Evolutionary conservation across 1,140 invertebrate species (phyloP).

Genomic region (Drosophila azteca): DNA sequence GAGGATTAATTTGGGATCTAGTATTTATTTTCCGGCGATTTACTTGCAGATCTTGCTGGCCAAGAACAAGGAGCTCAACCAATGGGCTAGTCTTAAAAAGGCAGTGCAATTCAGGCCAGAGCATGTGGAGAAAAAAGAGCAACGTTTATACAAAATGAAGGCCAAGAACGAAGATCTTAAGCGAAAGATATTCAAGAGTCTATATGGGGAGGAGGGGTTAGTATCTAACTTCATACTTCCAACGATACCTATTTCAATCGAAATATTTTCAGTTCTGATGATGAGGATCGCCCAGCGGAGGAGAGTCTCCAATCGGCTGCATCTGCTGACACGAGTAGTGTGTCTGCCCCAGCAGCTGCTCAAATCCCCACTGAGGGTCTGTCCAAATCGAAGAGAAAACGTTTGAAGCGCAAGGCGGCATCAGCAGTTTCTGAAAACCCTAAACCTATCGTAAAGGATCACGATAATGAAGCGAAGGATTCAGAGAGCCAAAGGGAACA

Average conservation of each 20-base stretch:
- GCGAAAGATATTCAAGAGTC: conserved; percentile 92
- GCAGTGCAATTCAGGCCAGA: conserved; percentile 91
- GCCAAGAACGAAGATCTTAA: conserved; percentile 90
- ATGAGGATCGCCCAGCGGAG: conserved; percentile 53
- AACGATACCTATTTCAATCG: background rate
- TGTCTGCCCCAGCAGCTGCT: background rate
- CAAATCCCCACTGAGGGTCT: conserved; percentile 30
- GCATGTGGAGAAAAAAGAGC: conserved; percentile 92
- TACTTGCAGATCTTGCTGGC: conserved; percentile 88
- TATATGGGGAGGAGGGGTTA: conserved; percentile 86
- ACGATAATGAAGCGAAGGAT: background rate
- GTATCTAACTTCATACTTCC: background rate
- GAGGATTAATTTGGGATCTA: background rate
- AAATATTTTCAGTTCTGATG: conserved; percentile 77
- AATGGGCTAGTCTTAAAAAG: conserved; percentile 97
- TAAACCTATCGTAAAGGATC: background rate
- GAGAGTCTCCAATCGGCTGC: conserved; percentile 1
- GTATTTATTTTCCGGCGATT: too few species aligned
- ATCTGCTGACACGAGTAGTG: conserved; percentile 2
- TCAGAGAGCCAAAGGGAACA: background rate
- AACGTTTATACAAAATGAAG: conserved; percentile 90
- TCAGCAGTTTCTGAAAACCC: conserved; percentile 22
- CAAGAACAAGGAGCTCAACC: conserved; percentile 96
- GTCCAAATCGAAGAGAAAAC: conserved; percentile 67
- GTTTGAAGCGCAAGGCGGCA: conserved; percentile 69